Base-by-base conservation (phyloP, 2,797 vertebrate genomes). In the Catostomus latipinnis region DNA sequence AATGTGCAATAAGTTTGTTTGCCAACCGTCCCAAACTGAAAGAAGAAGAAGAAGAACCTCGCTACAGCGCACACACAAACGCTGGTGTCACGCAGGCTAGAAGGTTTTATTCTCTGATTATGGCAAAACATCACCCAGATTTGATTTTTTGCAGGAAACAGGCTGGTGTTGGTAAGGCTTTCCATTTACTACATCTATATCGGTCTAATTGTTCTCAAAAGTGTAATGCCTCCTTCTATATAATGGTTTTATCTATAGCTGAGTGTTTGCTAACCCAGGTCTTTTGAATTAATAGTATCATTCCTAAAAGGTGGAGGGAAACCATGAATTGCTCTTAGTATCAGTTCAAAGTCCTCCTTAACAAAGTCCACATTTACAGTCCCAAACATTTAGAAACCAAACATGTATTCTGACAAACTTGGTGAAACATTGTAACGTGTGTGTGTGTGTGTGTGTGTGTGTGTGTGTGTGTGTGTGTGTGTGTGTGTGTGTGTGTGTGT, bases 81-180 rank as follows among this genome's bases (percentile, higher is more conserved):
- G 22, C 34, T 69, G 57, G 45, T 60, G 10, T 61, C 34, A 4
- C 4, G n/a, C 62, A 34, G 58, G 53, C 43, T 2, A 1, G 4
- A 13, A 34, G 82, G 79, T 87, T 84, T 80, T 57, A 81, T 56
- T 80, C 66, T 18, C 49, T 10, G 10, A 92, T 62, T 46, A 99
- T 99, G 97, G 98, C 98, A 71, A 99, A 99, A 87, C 98, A 99
- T 90, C 98, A 98, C 48, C 98, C 98, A 45, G 97, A 98, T 77
- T 88, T 99, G 86, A 99, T 99, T 57, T 99, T 99, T 58, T 99
- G 97, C 79, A 93, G 98, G 89, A 99, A 99, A 87, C 98, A 99
- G 89, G 97, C 98, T 3, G 98, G 98, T 34, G 98, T 99, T 0
- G 98, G 98, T 98, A 92, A 92, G 94, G 88, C 81, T 50, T 16